Percentiles rank a stretch among this genome's conserved stretches.
These are phyloP conservation scores for Helicoverpa armigera DNA, from an alignment of 1,140 invertebrate genomes.

Conservation along the genomic window DNA sequence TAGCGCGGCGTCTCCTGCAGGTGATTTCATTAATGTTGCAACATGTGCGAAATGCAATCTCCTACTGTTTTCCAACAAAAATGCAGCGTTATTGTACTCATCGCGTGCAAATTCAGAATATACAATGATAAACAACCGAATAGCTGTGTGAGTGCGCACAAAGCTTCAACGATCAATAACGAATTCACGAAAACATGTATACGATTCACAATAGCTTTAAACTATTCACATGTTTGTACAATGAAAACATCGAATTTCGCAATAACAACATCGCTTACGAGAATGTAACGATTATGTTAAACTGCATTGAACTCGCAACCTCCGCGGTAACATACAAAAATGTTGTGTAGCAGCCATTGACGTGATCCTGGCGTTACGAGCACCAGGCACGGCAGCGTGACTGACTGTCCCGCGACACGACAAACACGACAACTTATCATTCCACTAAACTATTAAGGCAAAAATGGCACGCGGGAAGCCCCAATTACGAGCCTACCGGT, in stretches of 20 bases:
- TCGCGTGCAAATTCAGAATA: no score
- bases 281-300: not conserved
- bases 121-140: no score
- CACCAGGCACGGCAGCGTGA: slow-evolving; percentile 18
- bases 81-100: no score
- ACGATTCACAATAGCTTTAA: not conserved
- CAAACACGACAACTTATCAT: slow-evolving; percentile 8
- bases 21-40: no score
- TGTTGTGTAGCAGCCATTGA: not conserved
- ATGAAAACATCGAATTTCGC: not conserved
- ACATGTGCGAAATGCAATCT: no score
- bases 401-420: slow-evolving; percentile 9
- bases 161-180: not conserved
- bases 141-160: no score
- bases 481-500: not conserved
- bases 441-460: not conserved
- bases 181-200: not conserved
- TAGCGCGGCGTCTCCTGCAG: no score
- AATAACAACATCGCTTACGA: not conserved
- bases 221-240: slow-evolving; percentile 1
- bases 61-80: no score
- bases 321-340: not conserved
- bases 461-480: not conserved
- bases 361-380: not conserved
- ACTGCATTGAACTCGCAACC: not conserved